Evolutionary conservation across 2,797 vertebrate species (phyloP).

Genomic region (Bradypus variegatus): DNA sequence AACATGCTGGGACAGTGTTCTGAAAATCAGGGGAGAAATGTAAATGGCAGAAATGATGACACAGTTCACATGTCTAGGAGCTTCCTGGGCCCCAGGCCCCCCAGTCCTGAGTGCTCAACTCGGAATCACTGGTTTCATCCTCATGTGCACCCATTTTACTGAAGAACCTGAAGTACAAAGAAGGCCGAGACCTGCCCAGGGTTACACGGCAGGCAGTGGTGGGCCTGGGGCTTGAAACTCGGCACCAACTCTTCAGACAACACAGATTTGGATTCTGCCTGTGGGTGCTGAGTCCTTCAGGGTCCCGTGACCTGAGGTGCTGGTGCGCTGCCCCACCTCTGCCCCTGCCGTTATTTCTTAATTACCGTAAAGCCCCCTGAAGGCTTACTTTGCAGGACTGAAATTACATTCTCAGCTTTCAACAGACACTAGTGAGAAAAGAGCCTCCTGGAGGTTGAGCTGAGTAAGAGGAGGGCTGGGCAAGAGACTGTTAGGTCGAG

Average conservation of each 20-base stretch:
- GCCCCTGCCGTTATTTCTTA: too few relatives aligned
- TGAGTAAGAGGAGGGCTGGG: background rate
- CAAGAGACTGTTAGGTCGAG: background rate
- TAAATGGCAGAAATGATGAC: fast-evolving
- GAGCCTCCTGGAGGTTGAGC: background rate
- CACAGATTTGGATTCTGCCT: fast-evolving
- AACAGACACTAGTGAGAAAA: background rate
- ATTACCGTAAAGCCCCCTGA: fast-evolving
- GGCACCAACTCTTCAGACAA: fast-evolving
- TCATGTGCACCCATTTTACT: fast-evolving
- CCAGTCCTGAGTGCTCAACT: fast-evolving
- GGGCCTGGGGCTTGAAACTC: background rate
- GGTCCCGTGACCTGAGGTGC: background rate
- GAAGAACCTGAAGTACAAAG: background rate
- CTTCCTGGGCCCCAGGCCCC: background rate
- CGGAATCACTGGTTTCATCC: fast-evolving
- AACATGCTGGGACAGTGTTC: background rate
- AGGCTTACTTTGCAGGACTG: background rate
- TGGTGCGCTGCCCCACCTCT: too few relatives aligned
- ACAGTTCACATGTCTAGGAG: fast-evolving
- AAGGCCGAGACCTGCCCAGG: background rate
- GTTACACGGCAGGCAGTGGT: background rate
- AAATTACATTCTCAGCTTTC: background rate
- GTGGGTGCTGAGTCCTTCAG: fast-evolving
- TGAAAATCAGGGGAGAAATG: background rate